phyloP scores from a whole-genome alignment of 2,888 invertebrate species.

The Archaeoteleia sp. region DNA sequence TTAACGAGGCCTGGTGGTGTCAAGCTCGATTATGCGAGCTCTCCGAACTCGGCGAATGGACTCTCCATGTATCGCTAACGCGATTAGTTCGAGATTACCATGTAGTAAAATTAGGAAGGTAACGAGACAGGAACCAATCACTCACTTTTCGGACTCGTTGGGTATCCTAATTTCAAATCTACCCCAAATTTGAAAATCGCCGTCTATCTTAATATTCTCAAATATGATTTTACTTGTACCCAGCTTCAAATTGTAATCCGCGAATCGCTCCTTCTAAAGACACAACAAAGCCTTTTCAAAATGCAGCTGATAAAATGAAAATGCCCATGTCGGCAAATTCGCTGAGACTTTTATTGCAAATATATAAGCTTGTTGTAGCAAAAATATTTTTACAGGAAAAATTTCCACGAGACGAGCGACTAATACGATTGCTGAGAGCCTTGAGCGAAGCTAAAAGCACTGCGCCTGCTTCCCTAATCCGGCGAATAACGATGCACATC shows the following conservation, averaged over 20 bases:
- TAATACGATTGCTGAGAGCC: slow-evolving; percentile 8
- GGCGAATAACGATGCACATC: background rate
- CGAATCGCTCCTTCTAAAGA: too few relatives aligned
- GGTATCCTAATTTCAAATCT: slow-evolving; percentile 21
- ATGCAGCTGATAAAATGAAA: too few relatives aligned
- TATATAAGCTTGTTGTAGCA: background rate
- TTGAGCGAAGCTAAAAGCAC: slow-evolving; percentile 9
- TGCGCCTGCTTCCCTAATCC: background rate
- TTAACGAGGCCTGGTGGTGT: slow-evolving; percentile 42
- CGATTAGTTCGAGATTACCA: slow-evolving; percentile 60
- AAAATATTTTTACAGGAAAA: slow-evolving; percentile 15
- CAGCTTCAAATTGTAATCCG: too few relatives aligned
- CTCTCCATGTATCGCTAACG: slow-evolving; percentile 54
- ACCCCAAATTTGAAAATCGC: background rate
- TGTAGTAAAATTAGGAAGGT: slow-evolving; percentile 40
- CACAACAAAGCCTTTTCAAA: too few relatives aligned
- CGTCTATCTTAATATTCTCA: too few relatives aligned
- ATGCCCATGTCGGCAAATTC: slow-evolving; percentile 15
- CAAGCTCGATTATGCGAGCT: slow-evolving; percentile 49
- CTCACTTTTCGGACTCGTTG: slow-evolving; percentile 23
- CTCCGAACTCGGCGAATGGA: slow-evolving; percentile 40
- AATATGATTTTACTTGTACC: too few relatives aligned
- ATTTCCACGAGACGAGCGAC: slow-evolving; percentile 9
- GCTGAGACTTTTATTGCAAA: slow-evolving; percentile 12
- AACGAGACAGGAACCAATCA: slow-evolving; percentile 22